phyloP scores from a whole-genome alignment of 2,888 invertebrate species.

The Eurois occulta region DNA sequence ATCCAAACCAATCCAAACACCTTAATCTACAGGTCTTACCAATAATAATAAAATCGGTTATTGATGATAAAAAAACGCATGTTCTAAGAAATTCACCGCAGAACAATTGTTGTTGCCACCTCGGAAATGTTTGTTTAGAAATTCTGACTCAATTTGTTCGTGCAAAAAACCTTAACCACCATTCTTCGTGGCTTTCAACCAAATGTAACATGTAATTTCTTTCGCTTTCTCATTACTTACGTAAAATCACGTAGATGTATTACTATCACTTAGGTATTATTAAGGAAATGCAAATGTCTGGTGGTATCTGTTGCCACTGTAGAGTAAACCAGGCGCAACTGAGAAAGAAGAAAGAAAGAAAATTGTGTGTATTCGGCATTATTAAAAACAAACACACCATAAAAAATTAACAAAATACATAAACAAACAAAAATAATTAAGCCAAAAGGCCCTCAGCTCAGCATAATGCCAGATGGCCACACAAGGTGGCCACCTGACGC shows the following conservation, averaged over 20 bases:
- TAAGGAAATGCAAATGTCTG: slow-evolving; percentile 7
- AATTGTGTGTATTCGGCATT: too few species aligned
- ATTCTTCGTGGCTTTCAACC: slow-evolving; percentile 68
- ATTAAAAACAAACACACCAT: too few species aligned
- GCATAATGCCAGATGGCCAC: too few species aligned
- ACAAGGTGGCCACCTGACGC: too few species aligned
- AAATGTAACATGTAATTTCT: slow-evolving; percentile 71
- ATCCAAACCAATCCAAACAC: neutral
- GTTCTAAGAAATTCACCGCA: slow-evolving; percentile 6
- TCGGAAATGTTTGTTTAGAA: slow-evolving; percentile 71
- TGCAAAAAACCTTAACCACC: slow-evolving; percentile 65
- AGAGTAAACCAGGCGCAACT: neutral
- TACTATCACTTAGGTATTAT: slow-evolving; percentile 17
- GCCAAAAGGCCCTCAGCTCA: too few species aligned
- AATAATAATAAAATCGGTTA: slow-evolving; percentile 16
- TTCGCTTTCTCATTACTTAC: slow-evolving; percentile 71
- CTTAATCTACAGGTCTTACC: neutral
- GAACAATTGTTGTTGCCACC: slow-evolving; percentile 34
- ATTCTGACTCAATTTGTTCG: slow-evolving; percentile 67
- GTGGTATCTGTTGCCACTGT: neutral
- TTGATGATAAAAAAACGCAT: neutral
- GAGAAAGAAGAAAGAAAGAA: too few species aligned
- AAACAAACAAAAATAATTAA: too few species aligned
- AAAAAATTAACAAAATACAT: too few species aligned
- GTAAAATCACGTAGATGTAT: slow-evolving; percentile 60